Base-by-base conservation (phyloP, 2,113 vertebrate genomes). In the Dicentrarchus labrax region DNA sequence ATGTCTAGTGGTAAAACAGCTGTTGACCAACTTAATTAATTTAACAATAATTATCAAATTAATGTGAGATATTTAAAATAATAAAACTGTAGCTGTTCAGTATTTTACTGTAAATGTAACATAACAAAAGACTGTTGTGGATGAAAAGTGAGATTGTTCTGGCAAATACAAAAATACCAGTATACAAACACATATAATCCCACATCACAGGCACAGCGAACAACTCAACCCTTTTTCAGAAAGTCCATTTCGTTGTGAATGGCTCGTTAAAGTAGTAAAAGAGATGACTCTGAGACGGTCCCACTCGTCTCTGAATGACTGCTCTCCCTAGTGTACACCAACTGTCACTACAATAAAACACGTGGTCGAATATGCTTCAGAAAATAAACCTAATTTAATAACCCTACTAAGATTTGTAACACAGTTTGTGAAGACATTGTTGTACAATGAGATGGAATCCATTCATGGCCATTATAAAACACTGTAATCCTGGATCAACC, bases 251-350 rank as follows among this genome's bases (percentile, higher is more conserved):
- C 51, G 36, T 61, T 77, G 53, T 68, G 56, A 74, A 57, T 69
- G 22, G 4, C 4, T 66, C 45, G 4, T n/a, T 22, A 41, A n/a
- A 43, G n/a, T 45, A 57, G 45, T 30, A 76, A 47, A 41, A 16
- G 2, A 54, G 41, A 45, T 12, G 24, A 51, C 39, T 43, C 21
- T 57, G 47, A 72, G 16, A 69, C 50, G 51, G 30, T 66, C 60
- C 22, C 21, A n/a, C 8, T 64, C 9, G 8, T 68, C 62, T 72
- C 70, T 84, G 62, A 90, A 85, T 67, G 47, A 82, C 6, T 88
- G 90, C 92, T 86, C 88, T 79, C 87, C 83, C 92, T 91, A 86
- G 92, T 91, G 92, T 84, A 86, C 79, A 84, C 38, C 51, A 19
- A 13, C 59, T 60, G 87, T 43, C 83, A 94, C 89, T 90, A 57